These are phyloP conservation scores for Lepeophtheirus nordmannii DNA, from an alignment of 2,888 invertebrate genomes.

Conservation along the genomic window DNA sequence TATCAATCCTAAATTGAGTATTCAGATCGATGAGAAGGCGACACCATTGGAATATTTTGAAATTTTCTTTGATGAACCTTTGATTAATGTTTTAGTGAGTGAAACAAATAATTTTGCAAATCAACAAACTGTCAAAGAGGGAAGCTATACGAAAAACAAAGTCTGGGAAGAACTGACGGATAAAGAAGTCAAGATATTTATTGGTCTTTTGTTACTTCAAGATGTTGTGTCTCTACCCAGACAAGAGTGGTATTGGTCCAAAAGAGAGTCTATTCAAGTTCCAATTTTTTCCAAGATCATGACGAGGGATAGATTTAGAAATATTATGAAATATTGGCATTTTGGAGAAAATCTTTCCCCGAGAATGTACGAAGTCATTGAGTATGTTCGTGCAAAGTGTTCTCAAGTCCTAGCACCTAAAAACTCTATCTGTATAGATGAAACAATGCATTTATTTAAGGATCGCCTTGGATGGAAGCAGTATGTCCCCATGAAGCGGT, in stretches of 20 bases:
- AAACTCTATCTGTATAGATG: not conserved
- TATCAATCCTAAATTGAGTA: not conserved
- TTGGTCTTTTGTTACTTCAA: not conserved
- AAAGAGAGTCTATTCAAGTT: not conserved
- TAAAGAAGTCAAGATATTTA: not conserved
- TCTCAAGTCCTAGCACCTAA: not conserved
- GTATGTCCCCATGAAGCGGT: not conserved
- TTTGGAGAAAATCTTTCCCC: not conserved
- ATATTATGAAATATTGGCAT: slow-evolving; percentile 1
- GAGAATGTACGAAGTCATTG: not conserved
- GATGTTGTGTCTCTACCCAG: not conserved
- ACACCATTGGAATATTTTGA: not conserved
- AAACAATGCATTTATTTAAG: not conserved
- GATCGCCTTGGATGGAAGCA: slow-evolving; percentile 1
- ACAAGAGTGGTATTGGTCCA: slow-evolving; percentile 3
- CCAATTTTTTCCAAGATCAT: not conserved
- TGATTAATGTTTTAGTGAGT: not conserved
- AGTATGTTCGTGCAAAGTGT: not conserved
- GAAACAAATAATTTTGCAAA: not conserved
- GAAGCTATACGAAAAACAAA: not conserved
- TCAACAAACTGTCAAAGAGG: not conserved
- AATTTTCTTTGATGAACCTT: not conserved
- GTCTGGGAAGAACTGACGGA: not conserved
- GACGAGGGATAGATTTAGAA: not conserved
- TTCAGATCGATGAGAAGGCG: not conserved